Base-by-base conservation (phyloP, 2,113 vertebrate species). In the Otocyon megalotis region DNA sequence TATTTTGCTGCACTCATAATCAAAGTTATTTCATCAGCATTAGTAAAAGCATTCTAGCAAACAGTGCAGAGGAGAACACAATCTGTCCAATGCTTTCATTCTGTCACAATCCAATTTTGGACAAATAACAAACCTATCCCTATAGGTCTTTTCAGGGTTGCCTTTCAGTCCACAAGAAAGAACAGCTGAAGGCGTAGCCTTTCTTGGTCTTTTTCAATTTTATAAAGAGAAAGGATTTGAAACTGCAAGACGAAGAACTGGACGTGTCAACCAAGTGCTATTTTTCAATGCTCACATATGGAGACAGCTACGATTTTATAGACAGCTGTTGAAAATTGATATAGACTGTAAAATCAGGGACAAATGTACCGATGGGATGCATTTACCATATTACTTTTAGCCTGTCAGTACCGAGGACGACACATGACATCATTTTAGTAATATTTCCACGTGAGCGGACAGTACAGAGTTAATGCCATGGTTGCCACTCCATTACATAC, bases 381-480 rank as follows among this genome's bases (percentile, higher is more conserved):
- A 97, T 94, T 96, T 98, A 98, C 97, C 98, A 98, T 96, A 98
- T 99, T 98, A 98, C 98, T 98, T 98, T 97, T 88, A 87, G 98
- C 94, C 98, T 84, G 94, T 98, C 95, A 98, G 88, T 12, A 97
- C 80, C 87, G 97, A 97, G 94, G 92, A 98, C 97, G 97, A 98
- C 93, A 98, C 80, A 97, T 63, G 96, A 98, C 94, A 93, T 88
- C 15, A 82, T 98, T 98, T 98, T 96, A 98, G 98, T 97, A 92
- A 86, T 95, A 95, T 93, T 98, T 98, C 58, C 93, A 94, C 54
- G 81, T 90, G 96, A 97, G 93, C 97, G 37, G 97, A 98, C 85
- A 94, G 91, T 81, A 63, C 97, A 98, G 95, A 89, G 96, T 96
- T 98, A 97, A 98, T 94, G 98, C 96, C 77, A 37, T 65, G 84